These are phyloP conservation scores for Etheostoma nigrum DNA, from an alignment of 2,797 vertebrate species.

Conservation along the genomic window DNA sequence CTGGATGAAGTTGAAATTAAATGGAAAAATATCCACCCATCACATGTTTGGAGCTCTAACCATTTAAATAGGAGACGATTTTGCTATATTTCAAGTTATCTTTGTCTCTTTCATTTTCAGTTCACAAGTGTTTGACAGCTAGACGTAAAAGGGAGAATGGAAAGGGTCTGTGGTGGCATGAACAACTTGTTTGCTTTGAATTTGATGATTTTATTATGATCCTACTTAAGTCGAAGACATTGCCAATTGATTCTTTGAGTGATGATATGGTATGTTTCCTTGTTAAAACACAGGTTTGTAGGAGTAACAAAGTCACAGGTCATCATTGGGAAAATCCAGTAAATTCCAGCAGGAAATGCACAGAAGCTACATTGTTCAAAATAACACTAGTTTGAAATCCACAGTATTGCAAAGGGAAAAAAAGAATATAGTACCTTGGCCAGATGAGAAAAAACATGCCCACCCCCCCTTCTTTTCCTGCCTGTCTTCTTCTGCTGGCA, in stretches of 20 bases:
- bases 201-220: conserved; percentile 6
- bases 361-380: conserved; percentile 45
- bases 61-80: conserved; percentile 28
- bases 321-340: conserved; percentile 55
- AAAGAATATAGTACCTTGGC: conserved; percentile 37
- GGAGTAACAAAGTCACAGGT: conserved; percentile 42
- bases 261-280: conserved; percentile 37
- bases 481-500: conserved; percentile 60
- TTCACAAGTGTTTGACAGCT: not conserved
- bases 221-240: not conserved
- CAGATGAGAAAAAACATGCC: conserved; percentile 55
- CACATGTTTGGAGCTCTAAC: conserved; percentile 19
- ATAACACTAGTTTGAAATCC: conserved; percentile 63
- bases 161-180: conserved; percentile 17
- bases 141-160: conserved; percentile 5
- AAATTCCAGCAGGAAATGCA: conserved; percentile 65
- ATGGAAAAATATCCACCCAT: conserved; percentile 47
- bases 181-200: conserved; percentile 24
- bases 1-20: conserved; percentile 57
- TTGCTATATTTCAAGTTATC: conserved; percentile 30
- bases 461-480: conserved; percentile 37
- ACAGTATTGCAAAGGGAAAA: conserved; percentile 24
- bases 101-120: conserved; percentile 29
- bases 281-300: conserved; percentile 38
- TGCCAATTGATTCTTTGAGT: conserved; percentile 33